Evolutionary conservation across 1,140 invertebrate genomes (phyloP), one percentile per base, ranked within the genome.

Genomic region (Drosophila ficusphila): DNA sequence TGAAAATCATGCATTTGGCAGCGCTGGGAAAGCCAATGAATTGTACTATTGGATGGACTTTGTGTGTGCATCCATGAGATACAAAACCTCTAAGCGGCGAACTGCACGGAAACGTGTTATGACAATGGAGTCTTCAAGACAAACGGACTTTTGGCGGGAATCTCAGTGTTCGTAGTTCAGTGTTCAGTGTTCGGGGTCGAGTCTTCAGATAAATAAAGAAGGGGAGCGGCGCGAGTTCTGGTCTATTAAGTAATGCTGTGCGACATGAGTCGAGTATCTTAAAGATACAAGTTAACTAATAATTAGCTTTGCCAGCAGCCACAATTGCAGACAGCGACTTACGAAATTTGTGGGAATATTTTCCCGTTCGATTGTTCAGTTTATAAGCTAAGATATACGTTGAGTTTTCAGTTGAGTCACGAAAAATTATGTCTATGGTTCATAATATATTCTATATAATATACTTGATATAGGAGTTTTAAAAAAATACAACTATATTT

Each of bases 281-380:
- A 77, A 86, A 86, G 82, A 88, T 86, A 88, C 82, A 88, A 86
- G 81, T 86, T 86, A 86, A 86, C 81, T 86, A 88, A 88, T 86
- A 86, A 86, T 88, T 86, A 88, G 83, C 70, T 78, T 54, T 71
- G 68, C 58, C 81, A 70, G 44, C 58, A 19, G 18, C 62, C 61
- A 62, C 61, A 85, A 81, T 86, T 86, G 81, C 73, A 86, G 77
- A 54, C 67, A 44, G 44, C 23, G 42, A 16, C 61, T 88, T 88
- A 88, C 77, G 82, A 88, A 88, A 88, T 88, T 67, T 74, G 77
- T 74, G 83, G 82, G 82, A 88, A 88, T 61, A 71, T 79, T 72
- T 78, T 74, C 38, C 62, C 60, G 79, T 88, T 88, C 82, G 83
- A 88, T 88, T 88, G 81, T 86, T 86, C 39, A 67, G 53, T 44